A percentile compares a stretch with the other conserved stretches of the same genome.
These are phyloP conservation scores for Ariopsis seemanni DNA, from an alignment of 2,113 vertebrate genomes.

Conservation along the genomic window DNA sequence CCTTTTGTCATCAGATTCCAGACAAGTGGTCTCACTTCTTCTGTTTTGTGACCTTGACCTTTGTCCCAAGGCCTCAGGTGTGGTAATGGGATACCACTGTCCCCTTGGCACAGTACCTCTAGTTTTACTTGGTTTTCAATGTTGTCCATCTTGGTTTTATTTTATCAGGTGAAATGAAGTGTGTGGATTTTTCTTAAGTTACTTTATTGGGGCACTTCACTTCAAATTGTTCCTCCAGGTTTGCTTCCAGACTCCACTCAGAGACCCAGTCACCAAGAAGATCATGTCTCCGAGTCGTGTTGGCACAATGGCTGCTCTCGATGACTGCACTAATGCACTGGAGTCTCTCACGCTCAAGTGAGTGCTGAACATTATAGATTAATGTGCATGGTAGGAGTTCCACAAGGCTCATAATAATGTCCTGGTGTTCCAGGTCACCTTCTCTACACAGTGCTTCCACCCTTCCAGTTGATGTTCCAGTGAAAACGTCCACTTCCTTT, in stretches of 20 bases:
- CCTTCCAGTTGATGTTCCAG: constrained; percentile 1
- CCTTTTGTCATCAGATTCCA: too few relatives aligned
- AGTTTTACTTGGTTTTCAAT: background rate
- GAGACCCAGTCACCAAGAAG: constrained; percentile 85
- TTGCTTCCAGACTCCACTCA: constrained; percentile 89
- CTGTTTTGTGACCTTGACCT: too few relatives aligned
- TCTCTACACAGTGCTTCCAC: background rate
- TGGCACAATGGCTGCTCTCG: constrained; percentile 62
- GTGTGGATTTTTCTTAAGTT: background rate
- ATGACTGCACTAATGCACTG: constrained; percentile 58
- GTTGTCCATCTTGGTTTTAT: background rate
- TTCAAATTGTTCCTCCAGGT: constrained; percentile 72
- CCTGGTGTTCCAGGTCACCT: constrained; percentile 54
- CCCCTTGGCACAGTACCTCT: too few relatives aligned
- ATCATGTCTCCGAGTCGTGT: constrained; percentile 78
- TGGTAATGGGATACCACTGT: too few relatives aligned
- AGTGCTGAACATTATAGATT: background rate
- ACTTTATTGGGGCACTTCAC: background rate
- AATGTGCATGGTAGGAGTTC: too few relatives aligned
- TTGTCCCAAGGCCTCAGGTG: too few relatives aligned
- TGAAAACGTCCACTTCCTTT: constrained; percentile 16
- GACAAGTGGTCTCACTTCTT: too few relatives aligned
- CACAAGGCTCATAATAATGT: background rate
- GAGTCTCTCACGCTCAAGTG: constrained; percentile 52
- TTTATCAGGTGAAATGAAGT: background rate